Conservation (phyloP, 2,888 invertebrate species). For the Cantharis rustica region DNA sequence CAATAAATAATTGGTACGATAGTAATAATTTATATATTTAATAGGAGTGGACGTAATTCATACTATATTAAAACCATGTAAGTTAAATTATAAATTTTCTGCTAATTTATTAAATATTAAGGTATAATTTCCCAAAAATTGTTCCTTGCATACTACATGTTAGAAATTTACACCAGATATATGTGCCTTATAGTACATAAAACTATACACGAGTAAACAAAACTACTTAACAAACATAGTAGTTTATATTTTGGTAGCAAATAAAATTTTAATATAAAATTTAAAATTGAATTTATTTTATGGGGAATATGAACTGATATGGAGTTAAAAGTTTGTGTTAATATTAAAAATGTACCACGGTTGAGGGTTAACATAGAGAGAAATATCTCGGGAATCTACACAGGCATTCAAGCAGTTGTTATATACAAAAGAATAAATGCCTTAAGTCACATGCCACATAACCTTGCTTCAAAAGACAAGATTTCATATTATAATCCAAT, state of each 20-base stretch:
- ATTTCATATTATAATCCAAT: not conserved
- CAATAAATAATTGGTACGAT: conserved; percentile 28
- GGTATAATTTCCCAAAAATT: not conserved
- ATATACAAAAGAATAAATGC: not conserved
- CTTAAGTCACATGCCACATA: not conserved
- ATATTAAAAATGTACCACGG: not conserved
- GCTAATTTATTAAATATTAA: not conserved
- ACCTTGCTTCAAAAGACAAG: not conserved
- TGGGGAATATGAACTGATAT: not conserved
- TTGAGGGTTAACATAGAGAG: not conserved
- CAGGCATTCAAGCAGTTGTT: not conserved
- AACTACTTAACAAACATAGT: not conserved
- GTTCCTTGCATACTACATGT: too few species aligned
- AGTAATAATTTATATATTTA: conserved; percentile 28
- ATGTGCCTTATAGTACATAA: too few species aligned
- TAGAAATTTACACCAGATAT: too few species aligned
- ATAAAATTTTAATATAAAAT: not conserved
- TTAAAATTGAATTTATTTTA: not conserved
- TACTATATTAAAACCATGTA: conserved; percentile 1
- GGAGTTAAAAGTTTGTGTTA: not conserved
- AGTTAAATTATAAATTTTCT: not conserved
- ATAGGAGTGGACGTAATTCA: conserved; percentile 15
- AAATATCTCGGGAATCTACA: not conserved
- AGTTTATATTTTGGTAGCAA: not conserved
- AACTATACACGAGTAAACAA: not conserved